Base-by-base conservation (phyloP, 2,888 invertebrate species). In the Nomada fabriciana region DNA sequence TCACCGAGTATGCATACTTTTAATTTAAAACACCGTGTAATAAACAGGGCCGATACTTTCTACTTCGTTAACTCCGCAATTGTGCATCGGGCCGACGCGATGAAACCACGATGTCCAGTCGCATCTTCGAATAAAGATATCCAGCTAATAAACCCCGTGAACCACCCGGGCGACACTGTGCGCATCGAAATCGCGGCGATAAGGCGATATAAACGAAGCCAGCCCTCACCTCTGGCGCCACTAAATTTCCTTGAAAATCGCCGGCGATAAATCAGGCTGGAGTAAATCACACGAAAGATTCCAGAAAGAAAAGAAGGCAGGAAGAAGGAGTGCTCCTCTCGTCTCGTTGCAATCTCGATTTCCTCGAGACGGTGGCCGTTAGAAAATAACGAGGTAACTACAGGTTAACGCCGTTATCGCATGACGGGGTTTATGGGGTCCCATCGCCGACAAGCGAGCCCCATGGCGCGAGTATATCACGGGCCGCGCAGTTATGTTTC, bases 401-500 rank as follows among this genome's bases (percentile, higher is more conserved):
- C 86, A 86, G 89, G 88, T 89, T 88, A 89, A 88, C 84, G 86
- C 76, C 82, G 89, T 90, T 92, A 92, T 92, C 91, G 88, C 86
- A 84, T 82, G 88, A 84, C 87, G 87, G 77, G 76, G 86, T 90
- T 88, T 88, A 90, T 86, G 86, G 86, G 86, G 88, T 85, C 85
- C 84, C 83, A 82, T 83, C 86, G 91, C 85, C 90, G 92, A 93
- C 91, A 91, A 92, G 91, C 87, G 89, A 91, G 90, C 90, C 91
- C 91, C 92, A 89, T 87, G 90, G 90, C 89, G 89, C 89, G 84
- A 89, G 88, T 92, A 91, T 91, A 92, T 93, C 91, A 92, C 86
- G 83, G 78, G 83, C 74, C 63, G 83, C 76, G 85, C 81, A 85
- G 89, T 89, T 89, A 86, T 86, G 89, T 90, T 91, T 90, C 91